phyloP scores from a whole-genome alignment of 2,797 vertebrate species.

The Hybognathus amarus region DNA sequence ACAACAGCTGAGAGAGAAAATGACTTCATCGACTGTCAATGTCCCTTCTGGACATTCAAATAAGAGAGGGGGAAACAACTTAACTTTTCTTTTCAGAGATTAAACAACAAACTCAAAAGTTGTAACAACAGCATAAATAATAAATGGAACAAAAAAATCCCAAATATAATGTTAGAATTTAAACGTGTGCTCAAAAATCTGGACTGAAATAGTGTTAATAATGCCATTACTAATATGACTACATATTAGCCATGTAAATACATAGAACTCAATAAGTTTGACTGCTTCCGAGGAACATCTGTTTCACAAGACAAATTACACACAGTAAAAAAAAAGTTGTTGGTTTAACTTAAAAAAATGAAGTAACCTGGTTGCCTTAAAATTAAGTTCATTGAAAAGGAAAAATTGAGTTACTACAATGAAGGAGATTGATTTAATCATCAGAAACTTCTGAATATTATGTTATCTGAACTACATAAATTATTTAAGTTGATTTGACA shows the following conservation, averaged over 20 bases:
- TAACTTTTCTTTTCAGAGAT: neutral
- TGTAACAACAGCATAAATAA: neutral
- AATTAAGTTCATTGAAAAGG: no score
- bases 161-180: neutral
- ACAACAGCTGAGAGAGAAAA: slow-evolving; percentile 12
- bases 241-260: neutral
- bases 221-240: neutral
- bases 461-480: no score
- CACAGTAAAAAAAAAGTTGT: no score
- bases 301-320: neutral
- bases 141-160: neutral
- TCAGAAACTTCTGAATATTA: no score
- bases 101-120: neutral
- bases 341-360: no score
- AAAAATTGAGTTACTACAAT: no score
- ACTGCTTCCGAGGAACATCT: neutral
- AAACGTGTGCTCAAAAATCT: neutral
- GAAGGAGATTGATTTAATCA: no score
- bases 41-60: slow-evolving; percentile 9
- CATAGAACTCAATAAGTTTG: neutral
- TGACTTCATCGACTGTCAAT: neutral
- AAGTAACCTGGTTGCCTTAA: no score
- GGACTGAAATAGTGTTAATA: neutral
- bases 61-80: neutral
- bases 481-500: no score